Conservation (phyloP, 1,140 invertebrate species). For the Euura saliciscinereae region DNA sequence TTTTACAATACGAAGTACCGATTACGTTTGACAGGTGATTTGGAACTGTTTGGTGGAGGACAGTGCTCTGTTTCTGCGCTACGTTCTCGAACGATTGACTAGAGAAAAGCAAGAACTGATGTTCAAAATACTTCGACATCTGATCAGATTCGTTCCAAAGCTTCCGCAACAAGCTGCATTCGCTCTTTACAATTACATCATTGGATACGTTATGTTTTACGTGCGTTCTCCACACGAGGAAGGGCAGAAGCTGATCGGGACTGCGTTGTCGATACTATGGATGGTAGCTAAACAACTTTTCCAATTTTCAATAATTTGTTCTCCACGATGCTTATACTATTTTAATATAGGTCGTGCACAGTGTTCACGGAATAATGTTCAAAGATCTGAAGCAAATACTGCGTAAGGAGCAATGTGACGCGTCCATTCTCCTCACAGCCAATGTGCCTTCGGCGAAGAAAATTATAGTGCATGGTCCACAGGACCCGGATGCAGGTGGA, state of each 20-base stretch:
- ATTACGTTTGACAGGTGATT: conserved; percentile 74
- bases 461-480: conserved; percentile 96
- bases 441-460: conserved; percentile 99
- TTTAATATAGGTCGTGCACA: conserved; percentile 81
- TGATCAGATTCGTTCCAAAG: conserved; percentile 91
- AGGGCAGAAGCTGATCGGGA: conserved; percentile 90
- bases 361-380: conserved; percentile 98
- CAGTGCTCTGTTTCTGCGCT: conserved; percentile 92
- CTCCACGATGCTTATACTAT: too few species aligned
- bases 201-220: conserved; percentile 99
- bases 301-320: conserved; percentile 8
- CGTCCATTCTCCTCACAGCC: conserved; percentile 94
- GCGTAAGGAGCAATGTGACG: conserved; percentile 98
- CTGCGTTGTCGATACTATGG: conserved; percentile 94
- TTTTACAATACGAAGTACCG: conserved; percentile 9
- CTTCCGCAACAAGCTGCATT: conserved; percentile 97
- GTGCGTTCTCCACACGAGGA: conserved; percentile 93
- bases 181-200: conserved; percentile 98
- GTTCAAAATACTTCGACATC: conserved; percentile 90
- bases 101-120: conserved; percentile 94
- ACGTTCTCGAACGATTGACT: conserved; percentile 95
- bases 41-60: conserved; percentile 99
- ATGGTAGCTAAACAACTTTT: conserved; percentile 71
- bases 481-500: conserved; percentile 86
- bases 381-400: conserved; percentile 99